Evolutionary conservation across 2,888 invertebrate genomes (phyloP), one percentile per base, ranked within the genome.

Genomic region (Frankliniella fusca): DNA sequence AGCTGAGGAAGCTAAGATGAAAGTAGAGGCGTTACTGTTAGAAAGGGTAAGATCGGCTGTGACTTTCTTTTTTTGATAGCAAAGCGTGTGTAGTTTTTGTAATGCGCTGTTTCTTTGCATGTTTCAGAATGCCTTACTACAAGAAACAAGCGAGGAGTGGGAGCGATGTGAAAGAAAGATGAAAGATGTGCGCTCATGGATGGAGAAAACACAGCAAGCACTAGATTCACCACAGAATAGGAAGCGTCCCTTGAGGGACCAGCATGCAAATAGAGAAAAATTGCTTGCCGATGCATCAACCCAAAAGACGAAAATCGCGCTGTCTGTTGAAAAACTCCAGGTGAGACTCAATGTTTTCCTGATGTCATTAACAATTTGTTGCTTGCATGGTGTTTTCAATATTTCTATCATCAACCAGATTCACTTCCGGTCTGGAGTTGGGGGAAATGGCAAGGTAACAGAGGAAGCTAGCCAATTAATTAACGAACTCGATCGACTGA

Each of bases 61-160:
- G 5, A 38, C 3, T 38, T 5, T 38, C 3, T 3, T 3, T 3
- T 38, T 38, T 38, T 38, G 5, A 5, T 5, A 38, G 38, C 54
- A 15, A 7, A 54, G 18, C 18, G 54, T 18, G 8, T 54, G 1
- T 54, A 5, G 3, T 70, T 81, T 48, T n/a, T 9, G 10, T 70
- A 38, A 81, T 3, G 20, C 50, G 8, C 50, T 50, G 18, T 50
- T 20, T 81, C 48, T 49, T 23, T 48, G 27, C 3, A 18, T 65
- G 61, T 80, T 90, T 91, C 89, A 96, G 96, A 94, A 94, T 87
- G 94, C 95, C 80, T 89, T 96, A 85, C 90, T 97, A 83, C 95
- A 95, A 91, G 97, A 97, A 89, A 93, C 96, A 82, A 94, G 95
- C 81, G 97, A 97, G 88, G 97, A 97, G 90, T 97, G 97, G 96